Percentiles rank a stretch among this genome's conserved stretches.
phyloP scores from a whole-genome alignment of 2,797 vertebrate species.

The Esox lucius region DNA sequence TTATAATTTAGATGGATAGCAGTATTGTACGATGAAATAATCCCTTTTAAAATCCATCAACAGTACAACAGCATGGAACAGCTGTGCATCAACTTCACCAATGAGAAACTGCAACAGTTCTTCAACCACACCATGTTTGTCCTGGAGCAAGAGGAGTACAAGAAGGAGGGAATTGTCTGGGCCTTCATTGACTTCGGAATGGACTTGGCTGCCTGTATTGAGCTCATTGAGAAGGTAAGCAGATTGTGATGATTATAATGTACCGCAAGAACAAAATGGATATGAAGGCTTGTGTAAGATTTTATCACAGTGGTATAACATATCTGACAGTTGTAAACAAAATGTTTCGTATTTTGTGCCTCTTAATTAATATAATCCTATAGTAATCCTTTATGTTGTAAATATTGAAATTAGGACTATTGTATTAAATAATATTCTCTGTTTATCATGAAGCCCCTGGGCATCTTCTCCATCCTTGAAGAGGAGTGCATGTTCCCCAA shows the following conservation, averaged over 20 bases:
- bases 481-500: constrained; percentile 87
- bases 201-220: constrained; percentile 66
- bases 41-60: not conserved
- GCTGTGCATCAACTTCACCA: constrained; percentile 65
- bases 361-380: accelerated
- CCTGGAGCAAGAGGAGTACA: constrained; percentile 21
- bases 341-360: constrained; percentile 27
- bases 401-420: too few relatives aligned
- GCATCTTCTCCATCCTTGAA: constrained; percentile 85
- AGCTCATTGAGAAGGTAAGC: constrained; percentile 71
- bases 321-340: not conserved
- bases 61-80: constrained; percentile 62
- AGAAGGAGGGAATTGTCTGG: constrained; percentile 18
- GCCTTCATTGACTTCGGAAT: constrained; percentile 53
- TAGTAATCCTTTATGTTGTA: too few relatives aligned
- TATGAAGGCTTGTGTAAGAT: too few relatives aligned
- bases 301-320: constrained; percentile 46
- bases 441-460: constrained; percentile 71
- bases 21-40: not conserved
- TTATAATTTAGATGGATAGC: not conserved
- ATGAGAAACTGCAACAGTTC: constrained; percentile 57
- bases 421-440: too few relatives aligned
- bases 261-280: not conserved
- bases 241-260: not conserved
- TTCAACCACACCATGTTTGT: constrained; percentile 64